phyloP scores from a whole-genome alignment of 2,113 vertebrate species.

The Semnornis frantzii region DNA sequence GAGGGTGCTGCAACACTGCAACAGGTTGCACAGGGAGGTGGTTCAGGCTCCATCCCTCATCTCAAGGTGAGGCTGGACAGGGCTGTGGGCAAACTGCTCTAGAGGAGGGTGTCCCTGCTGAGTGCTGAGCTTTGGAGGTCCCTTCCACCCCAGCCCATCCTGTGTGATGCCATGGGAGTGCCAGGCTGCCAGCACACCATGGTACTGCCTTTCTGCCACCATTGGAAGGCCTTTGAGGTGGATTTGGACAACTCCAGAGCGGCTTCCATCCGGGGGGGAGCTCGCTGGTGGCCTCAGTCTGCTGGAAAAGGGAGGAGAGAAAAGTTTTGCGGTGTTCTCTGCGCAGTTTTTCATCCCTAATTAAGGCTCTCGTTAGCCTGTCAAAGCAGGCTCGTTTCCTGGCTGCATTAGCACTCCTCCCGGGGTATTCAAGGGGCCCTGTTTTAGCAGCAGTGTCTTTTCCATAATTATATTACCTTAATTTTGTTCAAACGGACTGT shows the following conservation, averaged over 20 bases:
- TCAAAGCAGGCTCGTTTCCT: conserved; percentile 77
- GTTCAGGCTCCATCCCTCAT: too few relatives aligned
- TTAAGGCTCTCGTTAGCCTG: conserved; percentile 90
- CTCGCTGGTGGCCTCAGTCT: background rate
- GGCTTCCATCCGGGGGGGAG: background rate
- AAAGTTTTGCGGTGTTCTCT: conserved; percentile 72
- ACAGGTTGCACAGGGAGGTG: too few relatives aligned
- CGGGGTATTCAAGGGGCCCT: conserved; percentile 81
- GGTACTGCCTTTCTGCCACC: rapidly evolving
- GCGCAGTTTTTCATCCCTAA: conserved; percentile 86
- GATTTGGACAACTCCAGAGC: rapidly evolving
- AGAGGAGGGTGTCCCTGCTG: too few relatives aligned
- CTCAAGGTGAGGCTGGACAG: too few relatives aligned
- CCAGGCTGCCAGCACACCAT: rapidly evolving
- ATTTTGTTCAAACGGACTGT: conserved; percentile 79
- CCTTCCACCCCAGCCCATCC: too few relatives aligned
- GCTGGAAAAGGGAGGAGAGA: background rate
- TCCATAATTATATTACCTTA: conserved; percentile 84
- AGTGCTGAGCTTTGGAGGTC: too few relatives aligned
- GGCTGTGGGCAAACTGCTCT: too few relatives aligned
- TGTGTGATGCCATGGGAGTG: background rate
- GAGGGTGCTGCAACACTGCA: too few relatives aligned
- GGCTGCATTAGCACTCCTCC: conserved; percentile 81
- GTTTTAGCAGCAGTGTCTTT: conserved; percentile 80
- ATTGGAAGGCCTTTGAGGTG: rapidly evolving